Conservation (phyloP, 2,113 vertebrate genomes). For the Colossoma macropomum region DNA sequence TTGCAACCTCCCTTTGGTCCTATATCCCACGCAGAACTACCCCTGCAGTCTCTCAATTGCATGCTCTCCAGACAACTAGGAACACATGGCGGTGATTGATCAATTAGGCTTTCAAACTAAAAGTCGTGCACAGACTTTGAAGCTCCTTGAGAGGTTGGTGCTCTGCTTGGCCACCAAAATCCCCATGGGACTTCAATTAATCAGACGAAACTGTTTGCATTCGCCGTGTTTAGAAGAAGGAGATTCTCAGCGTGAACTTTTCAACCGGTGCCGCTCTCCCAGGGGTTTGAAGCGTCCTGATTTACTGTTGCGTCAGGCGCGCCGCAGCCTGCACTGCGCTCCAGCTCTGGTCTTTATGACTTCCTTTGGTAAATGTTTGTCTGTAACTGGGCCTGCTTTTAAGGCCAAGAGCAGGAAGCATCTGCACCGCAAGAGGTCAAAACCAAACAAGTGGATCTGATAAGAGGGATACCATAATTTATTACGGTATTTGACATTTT, state of each 20-base stretch:
- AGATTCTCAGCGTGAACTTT: conserved; percentile 50
- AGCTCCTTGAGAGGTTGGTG: conserved; percentile 32
- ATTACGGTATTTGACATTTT: conserved; percentile 47
- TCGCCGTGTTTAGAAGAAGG: conserved; percentile 45
- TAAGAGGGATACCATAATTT: conserved; percentile 49
- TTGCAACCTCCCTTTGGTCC: not conserved
- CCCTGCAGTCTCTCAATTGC: conserved; percentile 3
- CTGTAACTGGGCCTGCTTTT: conserved; percentile 45
- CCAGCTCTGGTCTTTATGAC: conserved; percentile 52
- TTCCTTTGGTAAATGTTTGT: conserved; percentile 60
- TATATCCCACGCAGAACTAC: not conserved
- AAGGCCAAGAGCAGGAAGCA: conserved; percentile 48
- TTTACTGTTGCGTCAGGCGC: conserved; percentile 52
- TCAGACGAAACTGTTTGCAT: conserved; percentile 49
- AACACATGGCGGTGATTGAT: conserved; percentile 53
- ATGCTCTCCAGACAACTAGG: conserved; percentile 21
- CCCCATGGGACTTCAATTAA: conserved; percentile 51
- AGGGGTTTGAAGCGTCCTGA: conserved; percentile 49
- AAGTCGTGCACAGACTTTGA: conserved; percentile 39
- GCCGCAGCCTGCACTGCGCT: conserved; percentile 33
- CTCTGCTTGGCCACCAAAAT: conserved; percentile 34
- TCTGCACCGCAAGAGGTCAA: conserved; percentile 54
- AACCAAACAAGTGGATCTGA: conserved; percentile 55
- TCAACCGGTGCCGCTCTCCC: conserved; percentile 40
- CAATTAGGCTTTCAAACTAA: conserved; percentile 50